Conservation (phyloP, 2,888 invertebrate species). For the Chorisops tibialis region DNA sequence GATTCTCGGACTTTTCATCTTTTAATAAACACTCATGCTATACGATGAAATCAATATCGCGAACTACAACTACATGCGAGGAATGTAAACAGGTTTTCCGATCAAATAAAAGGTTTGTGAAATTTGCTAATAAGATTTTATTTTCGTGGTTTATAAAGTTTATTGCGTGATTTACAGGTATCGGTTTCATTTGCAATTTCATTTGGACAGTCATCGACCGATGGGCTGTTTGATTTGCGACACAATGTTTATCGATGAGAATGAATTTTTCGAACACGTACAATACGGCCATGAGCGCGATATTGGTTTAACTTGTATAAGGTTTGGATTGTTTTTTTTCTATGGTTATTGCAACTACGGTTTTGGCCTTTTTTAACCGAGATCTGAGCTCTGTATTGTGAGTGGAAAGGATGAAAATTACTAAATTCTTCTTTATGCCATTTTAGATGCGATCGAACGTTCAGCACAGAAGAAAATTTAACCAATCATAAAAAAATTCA, state of each 20-base stretch:
- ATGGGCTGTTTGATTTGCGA: slow-evolving; percentile 46
- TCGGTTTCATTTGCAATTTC: slow-evolving; percentile 49
- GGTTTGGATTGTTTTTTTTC: slow-evolving; percentile 31
- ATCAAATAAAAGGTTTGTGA: slow-evolving; percentile 45
- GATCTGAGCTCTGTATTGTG: too few relatives aligned
- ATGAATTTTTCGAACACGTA: slow-evolving; percentile 47
- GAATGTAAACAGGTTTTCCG: slow-evolving; percentile 43
- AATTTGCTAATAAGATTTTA: neutral
- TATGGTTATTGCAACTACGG: too few relatives aligned
- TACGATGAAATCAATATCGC: slow-evolving; percentile 39
- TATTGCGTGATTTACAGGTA: slow-evolving; percentile 39
- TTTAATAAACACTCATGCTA: slow-evolving; percentile 49
- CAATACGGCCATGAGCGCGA: slow-evolving; percentile 44
- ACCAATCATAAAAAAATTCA: slow-evolving; percentile 39
- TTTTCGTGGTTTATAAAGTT: neutral
- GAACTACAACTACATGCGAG: slow-evolving; percentile 40
- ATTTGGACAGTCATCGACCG: slow-evolving; percentile 44
- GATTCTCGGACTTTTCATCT: slow-evolving; percentile 43
- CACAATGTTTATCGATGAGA: slow-evolving; percentile 40
- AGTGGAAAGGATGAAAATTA: neutral
- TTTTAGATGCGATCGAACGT: slow-evolving; percentile 45
- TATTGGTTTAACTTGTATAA: slow-evolving; percentile 39
- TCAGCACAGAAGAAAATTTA: slow-evolving; percentile 34
- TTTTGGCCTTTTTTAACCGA: too few relatives aligned
- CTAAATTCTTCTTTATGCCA: neutral